These are phyloP conservation scores for Bruchidius siliquastri DNA, from an alignment of 2,888 invertebrate genomes.

Conservation along the genomic window DNA sequence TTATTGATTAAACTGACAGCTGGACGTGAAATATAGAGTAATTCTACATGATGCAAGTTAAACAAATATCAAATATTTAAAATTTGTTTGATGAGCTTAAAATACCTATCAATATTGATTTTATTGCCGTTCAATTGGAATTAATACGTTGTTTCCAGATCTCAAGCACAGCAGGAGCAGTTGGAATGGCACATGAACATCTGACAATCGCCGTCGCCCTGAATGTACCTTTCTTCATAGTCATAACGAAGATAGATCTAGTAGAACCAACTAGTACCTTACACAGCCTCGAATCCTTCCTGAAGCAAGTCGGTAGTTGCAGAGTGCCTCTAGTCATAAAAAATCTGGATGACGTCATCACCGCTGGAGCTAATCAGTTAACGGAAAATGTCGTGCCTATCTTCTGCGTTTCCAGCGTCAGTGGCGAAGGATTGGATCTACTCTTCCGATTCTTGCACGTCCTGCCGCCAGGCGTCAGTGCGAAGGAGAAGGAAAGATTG, in stretches of 20 bases:
- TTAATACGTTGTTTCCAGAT: slow-evolving; percentile 60
- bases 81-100: too few species aligned
- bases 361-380: slow-evolving; percentile 65
- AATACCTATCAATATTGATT: too few species aligned
- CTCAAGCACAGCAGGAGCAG: slow-evolving; percentile 75
- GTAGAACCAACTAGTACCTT: slow-evolving; percentile 57
- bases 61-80: too few species aligned
- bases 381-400: slow-evolving; percentile 68
- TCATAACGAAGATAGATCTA: slow-evolving; percentile 90
- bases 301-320: slow-evolving; percentile 62
- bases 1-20: too few species aligned
- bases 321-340: slow-evolving; percentile 62
- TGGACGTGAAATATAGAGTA: too few species aligned
- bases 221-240: slow-evolving; percentile 86
- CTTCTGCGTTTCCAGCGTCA: slow-evolving; percentile 87
- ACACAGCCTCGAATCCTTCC: slow-evolving; percentile 56
- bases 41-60: too few species aligned
- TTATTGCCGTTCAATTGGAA: too few species aligned
- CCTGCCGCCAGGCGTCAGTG: slow-evolving; percentile 62
- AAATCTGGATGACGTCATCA: slow-evolving; percentile 68
- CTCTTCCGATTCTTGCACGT: slow-evolving; percentile 84
- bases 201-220: slow-evolving; percentile 76
- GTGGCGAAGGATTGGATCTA: slow-evolving; percentile 76
- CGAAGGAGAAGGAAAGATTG: slow-evolving; percentile 63
- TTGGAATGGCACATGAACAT: slow-evolving; percentile 86